Evolutionary conservation across 2,113 vertebrate species (phyloP), one percentile per base, ranked within the genome.

Genomic region (Prochilodus magdalenae): DNA sequence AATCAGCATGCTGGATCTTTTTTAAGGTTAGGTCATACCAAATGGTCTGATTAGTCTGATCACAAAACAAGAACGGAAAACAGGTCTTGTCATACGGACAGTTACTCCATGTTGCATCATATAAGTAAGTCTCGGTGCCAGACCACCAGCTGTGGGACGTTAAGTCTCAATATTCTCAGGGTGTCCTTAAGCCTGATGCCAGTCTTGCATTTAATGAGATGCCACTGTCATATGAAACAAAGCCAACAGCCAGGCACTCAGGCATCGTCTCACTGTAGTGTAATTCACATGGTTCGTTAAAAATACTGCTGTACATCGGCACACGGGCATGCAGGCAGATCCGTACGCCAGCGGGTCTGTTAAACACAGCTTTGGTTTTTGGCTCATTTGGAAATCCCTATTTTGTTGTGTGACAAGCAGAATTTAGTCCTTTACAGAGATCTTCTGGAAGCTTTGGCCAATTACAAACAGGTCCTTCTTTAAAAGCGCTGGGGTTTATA

Each of bases 41-140:
- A 40, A 15, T 60, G 12, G 10, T 60, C 66, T 69, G 66, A 40
- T 69, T 69, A 69, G 33, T 33, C 3, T 7, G 40, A 40, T 40
- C 30, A 40, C 8, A 40, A 0, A 60, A 26, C 24, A 12, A 57
- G n/a, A 57, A 57, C 2, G 14, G 15, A 24, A 59, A 24, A 36
- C 22, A 36, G 7, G 3, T 33, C 65, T 67, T 36, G 65, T 67
- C 29, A 36, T 36, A 36, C 2, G 66, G 33, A 69, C 66, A 40
- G 16, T 69, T 44, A 70, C 36, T 70, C n/a, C 66, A 70, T 44
- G 33, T 10, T 70, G 66, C 66, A 70, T 70, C 33, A 70, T 70
- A 24, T 70, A 40, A n/a, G 20, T 40, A 69, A 44, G 22, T 70
- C 36, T 70, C 36, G 24, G 22, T 44, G n/a, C 10, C 40, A 40